phyloP scores from a whole-genome alignment of 2,888 invertebrate species.

The Liodrosophila aerea region DNA sequence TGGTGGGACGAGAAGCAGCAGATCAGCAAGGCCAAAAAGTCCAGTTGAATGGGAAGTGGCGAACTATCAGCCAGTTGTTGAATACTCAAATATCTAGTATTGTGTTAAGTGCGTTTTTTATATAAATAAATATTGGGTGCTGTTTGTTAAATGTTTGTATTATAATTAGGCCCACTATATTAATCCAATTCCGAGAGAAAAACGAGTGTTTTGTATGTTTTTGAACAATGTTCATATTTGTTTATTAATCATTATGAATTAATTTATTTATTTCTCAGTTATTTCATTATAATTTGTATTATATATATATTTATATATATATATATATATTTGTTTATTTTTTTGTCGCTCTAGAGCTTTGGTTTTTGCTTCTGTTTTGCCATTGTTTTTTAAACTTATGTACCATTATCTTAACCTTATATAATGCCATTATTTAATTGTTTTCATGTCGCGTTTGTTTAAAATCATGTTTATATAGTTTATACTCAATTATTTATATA shows the following conservation, averaged over 20 bases:
- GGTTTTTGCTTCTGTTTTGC: conserved; percentile 19
- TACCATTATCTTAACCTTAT: conserved; percentile 71
- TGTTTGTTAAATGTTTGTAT: no score
- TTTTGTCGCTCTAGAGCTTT: conserved; percentile 74
- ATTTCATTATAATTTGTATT: conserved; percentile 75
- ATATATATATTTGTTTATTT: conserved; percentile 52
- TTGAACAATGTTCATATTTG: conserved; percentile 81
- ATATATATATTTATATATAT: conserved; percentile 48
- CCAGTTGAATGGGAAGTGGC: conserved; percentile 25
- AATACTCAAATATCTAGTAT: conserved; percentile 15
- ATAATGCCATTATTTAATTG: conserved; percentile 69
- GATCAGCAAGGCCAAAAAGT: conserved; percentile 45
- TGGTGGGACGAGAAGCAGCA: conserved; percentile 75
- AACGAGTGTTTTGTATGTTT: conserved; percentile 46
- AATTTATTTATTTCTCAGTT: conserved; percentile 78
- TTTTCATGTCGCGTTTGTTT: conserved; percentile 37
- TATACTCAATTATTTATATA: conserved; percentile 34
- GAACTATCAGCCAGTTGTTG: conserved; percentile 3
- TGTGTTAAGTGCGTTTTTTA: conserved; percentile 15
- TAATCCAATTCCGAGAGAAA: not conserved
- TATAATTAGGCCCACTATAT: no score
- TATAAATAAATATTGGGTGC: conserved; percentile 38
- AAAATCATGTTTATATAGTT: conserved; percentile 68
- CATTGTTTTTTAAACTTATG: conserved; percentile 82
- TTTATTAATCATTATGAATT: conserved; percentile 79